Conservation (phyloP, 2,113 vertebrate species). For the Noturus placidus region DNA sequence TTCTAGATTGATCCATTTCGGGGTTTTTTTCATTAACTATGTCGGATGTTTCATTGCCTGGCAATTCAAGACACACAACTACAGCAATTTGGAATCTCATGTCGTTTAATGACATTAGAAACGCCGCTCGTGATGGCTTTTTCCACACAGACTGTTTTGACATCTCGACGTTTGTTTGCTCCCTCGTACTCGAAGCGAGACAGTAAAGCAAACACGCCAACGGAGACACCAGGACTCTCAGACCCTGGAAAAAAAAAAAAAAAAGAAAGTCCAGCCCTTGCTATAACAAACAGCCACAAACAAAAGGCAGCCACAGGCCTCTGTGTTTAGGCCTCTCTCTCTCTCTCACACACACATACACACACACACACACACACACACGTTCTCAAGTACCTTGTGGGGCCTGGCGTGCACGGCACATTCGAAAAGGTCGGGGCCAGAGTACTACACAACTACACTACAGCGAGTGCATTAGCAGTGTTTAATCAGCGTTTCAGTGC, state of each 20-base stretch:
- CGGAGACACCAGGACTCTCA: slow-evolving; percentile 11
- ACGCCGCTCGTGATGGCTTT: background rate
- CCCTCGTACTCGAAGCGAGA: slow-evolving; percentile 20
- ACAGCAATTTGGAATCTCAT: background rate
- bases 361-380: slow-evolving; percentile 30
- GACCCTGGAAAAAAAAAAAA: background rate
- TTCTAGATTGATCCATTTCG: background rate
- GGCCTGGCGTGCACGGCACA: slow-evolving; percentile 20
- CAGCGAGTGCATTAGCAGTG: slow-evolving; percentile 49
- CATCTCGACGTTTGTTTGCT: slow-evolving; percentile 32
- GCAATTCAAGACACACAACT: background rate
- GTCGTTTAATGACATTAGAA: slow-evolving; percentile 10
- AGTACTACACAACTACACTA: slow-evolving; percentile 34
- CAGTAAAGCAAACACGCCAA: slow-evolving; percentile 46
- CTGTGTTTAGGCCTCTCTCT: slow-evolving; percentile 26
- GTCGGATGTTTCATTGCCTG: background rate
- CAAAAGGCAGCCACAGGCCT: slow-evolving; percentile 43
- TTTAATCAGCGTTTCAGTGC: slow-evolving; percentile 51
- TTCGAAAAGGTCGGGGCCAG: slow-evolving; percentile 28
- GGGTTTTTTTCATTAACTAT: background rate
- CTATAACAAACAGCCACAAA: slow-evolving; percentile 44
- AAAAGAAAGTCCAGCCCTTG: slow-evolving; percentile 15
- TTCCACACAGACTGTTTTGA: slow-evolving; percentile 25
- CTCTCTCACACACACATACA: slow-evolving; percentile 24
- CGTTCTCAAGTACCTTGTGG: slow-evolving; percentile 44